Percentiles rank a stretch among this genome's conserved stretches.
Evolutionary conservation across 1,140 invertebrate species (phyloP).

Genomic region (Bilobella aurantiaca): DNA sequence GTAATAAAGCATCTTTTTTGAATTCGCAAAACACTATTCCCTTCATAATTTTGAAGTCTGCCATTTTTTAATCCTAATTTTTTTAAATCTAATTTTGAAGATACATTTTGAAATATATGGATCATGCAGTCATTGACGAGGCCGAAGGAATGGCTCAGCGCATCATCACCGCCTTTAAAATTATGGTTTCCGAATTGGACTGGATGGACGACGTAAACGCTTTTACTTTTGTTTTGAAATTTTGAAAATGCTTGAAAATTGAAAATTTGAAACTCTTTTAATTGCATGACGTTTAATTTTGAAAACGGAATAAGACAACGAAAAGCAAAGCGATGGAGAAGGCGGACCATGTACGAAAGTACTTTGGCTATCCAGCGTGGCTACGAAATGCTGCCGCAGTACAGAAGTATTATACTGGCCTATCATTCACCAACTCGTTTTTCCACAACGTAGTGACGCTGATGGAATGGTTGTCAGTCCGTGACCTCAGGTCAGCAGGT

Average conservation of each 20-base stretch:
- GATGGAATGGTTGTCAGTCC: constrained; percentile 22
- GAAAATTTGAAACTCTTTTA: background rate
- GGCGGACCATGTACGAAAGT: constrained; percentile 47
- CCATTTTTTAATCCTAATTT: background rate
- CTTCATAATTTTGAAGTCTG: too few species aligned
- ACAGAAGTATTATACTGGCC: constrained; percentile 39
- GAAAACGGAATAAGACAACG: constrained; percentile 42
- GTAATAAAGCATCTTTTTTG: background rate
- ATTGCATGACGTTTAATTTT: background rate
- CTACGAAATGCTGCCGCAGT: constrained; percentile 48
- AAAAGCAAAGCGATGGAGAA: constrained; percentile 49
- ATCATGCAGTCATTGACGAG: constrained; percentile 35
- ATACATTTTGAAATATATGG: constrained; percentile 28
- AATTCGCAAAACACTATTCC: too few species aligned
- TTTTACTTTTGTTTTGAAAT: background rate
- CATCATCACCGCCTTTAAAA: constrained; percentile 48
- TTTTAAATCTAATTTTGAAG: background rate
- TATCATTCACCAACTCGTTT: constrained; percentile 28
- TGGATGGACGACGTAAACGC: constrained; percentile 49
- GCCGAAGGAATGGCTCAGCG: constrained; percentile 54
- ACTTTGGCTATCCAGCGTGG: constrained; percentile 57
- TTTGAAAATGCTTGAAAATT: constrained; percentile 28
- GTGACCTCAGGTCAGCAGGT: constrained; percentile 2
- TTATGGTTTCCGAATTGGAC: constrained; percentile 44
- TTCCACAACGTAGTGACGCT: constrained; percentile 30